Percentiles rank a stretch among this genome's conserved stretches.
Conservation (phyloP, 1,140 invertebrate genomes). For the Ostrea denselamellosa region DNA sequence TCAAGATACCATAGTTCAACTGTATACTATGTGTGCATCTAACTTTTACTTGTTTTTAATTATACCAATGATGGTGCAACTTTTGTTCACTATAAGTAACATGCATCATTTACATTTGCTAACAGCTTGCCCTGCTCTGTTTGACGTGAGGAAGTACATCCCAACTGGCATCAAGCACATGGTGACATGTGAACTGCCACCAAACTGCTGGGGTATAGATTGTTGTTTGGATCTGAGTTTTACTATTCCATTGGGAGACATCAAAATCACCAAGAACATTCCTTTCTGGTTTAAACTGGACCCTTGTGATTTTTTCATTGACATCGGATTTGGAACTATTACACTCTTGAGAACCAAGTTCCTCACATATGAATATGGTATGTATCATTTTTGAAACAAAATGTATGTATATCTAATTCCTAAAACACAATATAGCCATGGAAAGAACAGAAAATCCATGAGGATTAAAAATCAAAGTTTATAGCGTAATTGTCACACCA, state of each 20-base stretch:
- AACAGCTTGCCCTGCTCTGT: slow-evolving; percentile 59
- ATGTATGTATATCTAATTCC: background rate
- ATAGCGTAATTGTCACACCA: too few species aligned
- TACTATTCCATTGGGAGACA: slow-evolving; percentile 57
- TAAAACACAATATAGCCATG: background rate
- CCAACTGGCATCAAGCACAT: slow-evolving; percentile 50
- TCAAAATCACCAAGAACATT: slow-evolving; percentile 45
- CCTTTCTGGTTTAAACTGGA: slow-evolving; percentile 60
- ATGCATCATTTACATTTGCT: background rate
- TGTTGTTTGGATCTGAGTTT: slow-evolving; percentile 62
- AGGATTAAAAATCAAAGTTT: too few species aligned
- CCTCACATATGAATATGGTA: slow-evolving; percentile 55
- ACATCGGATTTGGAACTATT: slow-evolving; percentile 60
- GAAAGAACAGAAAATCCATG: too few species aligned
- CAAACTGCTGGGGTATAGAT: slow-evolving; percentile 62
- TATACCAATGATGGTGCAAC: too few species aligned
- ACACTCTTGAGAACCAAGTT: slow-evolving; percentile 42
- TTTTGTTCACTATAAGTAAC: too few species aligned
- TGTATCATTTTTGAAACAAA: background rate
- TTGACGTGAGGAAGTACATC: slow-evolving; percentile 54
- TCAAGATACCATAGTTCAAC: too few species aligned
- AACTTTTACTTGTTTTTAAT: too few species aligned
- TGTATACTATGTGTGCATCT: too few species aligned
- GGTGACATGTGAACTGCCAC: slow-evolving; percentile 57
- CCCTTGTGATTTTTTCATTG: slow-evolving; percentile 61